Base-by-base conservation (phyloP, 2,797 vertebrate species). In the Pipistrellus pipistrellus region DNA sequence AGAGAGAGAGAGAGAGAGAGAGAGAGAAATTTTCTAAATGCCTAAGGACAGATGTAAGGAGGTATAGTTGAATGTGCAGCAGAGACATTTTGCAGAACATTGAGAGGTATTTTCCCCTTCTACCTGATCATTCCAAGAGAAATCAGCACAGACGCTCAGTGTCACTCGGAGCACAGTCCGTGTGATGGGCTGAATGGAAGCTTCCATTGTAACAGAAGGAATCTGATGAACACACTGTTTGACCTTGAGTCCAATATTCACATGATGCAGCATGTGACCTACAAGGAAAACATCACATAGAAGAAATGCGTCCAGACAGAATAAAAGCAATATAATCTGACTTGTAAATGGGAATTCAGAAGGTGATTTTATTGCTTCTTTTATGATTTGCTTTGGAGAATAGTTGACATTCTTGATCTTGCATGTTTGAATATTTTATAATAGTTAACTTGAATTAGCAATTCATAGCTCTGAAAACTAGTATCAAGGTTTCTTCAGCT, bases 201-300 rank as follows among this genome's bases (percentile, higher is more conserved):
- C 99, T 98, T 99, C 99, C 99, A 99, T 99, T 32, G 97, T 93
- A 96, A 99, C 98, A 15, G 99, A 98, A 78, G 99, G 99, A 96
- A 99, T 99, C 98, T 99, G 99, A 97, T 99, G 99, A 95, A 99
- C 99, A 68, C 99, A 99, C 71, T 99, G 99, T 86, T 99, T 99
- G 97, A 99, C 99, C 96, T 99, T 98, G 91, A 99, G 95, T 35
- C 99, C 99, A 15, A 99, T 98, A 97, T 99, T 99, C 97, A 99
- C 99, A 93, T 99, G 99, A 98, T 99, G 99, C 90, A 99, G 98
- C 99, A 99, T 99, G 98, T 99, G 99, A 98, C 99, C 99, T 99
- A 98, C 21, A 97, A 91, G 93, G 94, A 98, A 98, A 98, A 98
- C 95, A 98, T 93, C 8, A 96, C 95, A 89, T 96, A 95, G 97